Conservation (phyloP, 2,113 vertebrate species). For the Plectropomus leopardus region DNA sequence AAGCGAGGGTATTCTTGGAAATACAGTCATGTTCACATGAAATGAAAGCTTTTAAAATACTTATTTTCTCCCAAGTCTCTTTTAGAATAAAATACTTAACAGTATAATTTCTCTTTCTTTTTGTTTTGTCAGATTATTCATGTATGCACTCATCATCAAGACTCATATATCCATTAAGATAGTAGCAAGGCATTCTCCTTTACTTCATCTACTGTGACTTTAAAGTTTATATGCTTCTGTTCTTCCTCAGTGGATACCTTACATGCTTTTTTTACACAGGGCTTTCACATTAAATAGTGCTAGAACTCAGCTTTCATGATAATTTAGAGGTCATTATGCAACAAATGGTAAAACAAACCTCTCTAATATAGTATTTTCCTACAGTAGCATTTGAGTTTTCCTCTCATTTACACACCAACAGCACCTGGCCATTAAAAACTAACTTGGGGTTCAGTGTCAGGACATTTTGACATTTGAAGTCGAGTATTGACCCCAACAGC, state of each 20-base stretch:
- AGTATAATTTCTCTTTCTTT: neutral
- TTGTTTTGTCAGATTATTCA: neutral
- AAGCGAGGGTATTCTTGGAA: too few species aligned
- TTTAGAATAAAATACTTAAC: neutral
- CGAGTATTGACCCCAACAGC: neutral
- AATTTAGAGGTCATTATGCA: too few species aligned
- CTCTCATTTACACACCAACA: neutral
- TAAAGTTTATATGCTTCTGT: neutral
- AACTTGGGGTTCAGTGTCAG: neutral
- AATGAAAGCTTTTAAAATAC: too few species aligned
- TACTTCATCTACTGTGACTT: neutral
- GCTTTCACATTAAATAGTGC: neutral
- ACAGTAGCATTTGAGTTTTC: neutral
- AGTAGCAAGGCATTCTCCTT: neutral
- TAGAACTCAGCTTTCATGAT: neutral
- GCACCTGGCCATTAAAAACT: neutral
- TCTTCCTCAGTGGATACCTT: neutral
- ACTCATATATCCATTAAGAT: neutral
- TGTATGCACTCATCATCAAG: neutral
- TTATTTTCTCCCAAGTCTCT: neutral
- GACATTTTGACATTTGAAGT: neutral
- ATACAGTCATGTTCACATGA: too few species aligned
- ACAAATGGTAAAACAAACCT: too few species aligned
- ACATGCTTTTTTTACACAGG: neutral
- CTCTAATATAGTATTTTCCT: neutral